Conservation (phyloP, 2,888 invertebrate genomes). For the Fragum sueziense region DNA sequence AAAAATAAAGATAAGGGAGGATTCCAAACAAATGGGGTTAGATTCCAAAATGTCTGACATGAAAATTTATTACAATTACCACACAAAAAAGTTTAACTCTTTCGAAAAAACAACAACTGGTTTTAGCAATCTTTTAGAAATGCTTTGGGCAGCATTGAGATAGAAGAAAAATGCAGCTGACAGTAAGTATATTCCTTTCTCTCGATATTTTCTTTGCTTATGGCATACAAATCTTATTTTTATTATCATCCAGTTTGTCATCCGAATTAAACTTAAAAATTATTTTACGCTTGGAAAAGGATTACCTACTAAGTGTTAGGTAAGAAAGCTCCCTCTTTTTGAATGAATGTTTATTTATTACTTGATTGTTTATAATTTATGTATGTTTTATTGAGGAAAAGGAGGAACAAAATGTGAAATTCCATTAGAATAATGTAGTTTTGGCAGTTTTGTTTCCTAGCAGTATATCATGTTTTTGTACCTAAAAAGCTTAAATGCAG, state of each 20-base stretch:
- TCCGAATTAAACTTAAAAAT: too few relatives aligned
- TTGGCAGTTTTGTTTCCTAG: background rate
- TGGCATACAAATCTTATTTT: too few relatives aligned
- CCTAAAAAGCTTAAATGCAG: too few relatives aligned
- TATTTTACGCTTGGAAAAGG: too few relatives aligned
- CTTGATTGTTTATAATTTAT: constrained; percentile 14
- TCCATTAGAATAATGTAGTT: constrained; percentile 6
- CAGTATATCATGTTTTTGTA: too few relatives aligned
- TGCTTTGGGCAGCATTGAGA: too few relatives aligned
- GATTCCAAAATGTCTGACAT: constrained; percentile 5
- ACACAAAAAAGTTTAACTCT: background rate
- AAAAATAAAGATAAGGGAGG: constrained; percentile 7
- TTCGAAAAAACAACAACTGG: too few relatives aligned
- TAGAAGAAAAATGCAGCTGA: too few relatives aligned
- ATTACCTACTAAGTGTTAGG: constrained; percentile 11
- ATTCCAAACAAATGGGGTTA: constrained; percentile 7
- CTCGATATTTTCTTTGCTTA: too few relatives aligned
- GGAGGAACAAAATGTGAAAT: background rate
- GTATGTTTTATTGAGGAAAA: constrained; percentile 5
- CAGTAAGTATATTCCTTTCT: too few relatives aligned
- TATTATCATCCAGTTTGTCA: too few relatives aligned
- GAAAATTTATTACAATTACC: constrained; percentile 18
- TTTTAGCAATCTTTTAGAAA: too few relatives aligned
- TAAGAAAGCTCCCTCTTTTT: constrained; percentile 11
- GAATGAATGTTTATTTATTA: constrained; percentile 17